phyloP scores from a whole-genome alignment of 2,888 invertebrate genomes.

The Herminia tarsipennalis region DNA sequence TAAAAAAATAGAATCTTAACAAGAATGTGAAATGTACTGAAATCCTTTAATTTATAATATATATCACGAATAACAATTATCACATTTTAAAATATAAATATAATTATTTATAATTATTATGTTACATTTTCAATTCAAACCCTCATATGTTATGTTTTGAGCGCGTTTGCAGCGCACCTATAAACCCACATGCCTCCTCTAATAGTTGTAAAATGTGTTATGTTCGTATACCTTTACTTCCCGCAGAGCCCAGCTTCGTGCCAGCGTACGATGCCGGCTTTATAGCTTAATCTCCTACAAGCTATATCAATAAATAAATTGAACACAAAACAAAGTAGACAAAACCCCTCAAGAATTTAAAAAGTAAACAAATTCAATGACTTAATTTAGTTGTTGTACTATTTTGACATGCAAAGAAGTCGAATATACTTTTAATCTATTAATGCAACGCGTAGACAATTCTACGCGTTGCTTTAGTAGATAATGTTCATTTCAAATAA shows the following conservation, averaged over 20 bases:
- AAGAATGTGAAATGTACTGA: too few relatives aligned
- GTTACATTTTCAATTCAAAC: conserved; percentile 40
- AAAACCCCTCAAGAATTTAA: conserved; percentile 39
- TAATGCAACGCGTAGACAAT: conserved; percentile 12
- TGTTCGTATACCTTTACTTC: conserved; percentile 60
- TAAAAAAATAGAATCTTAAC: too few relatives aligned
- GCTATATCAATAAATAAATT: conserved; percentile 79
- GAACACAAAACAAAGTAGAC: conserved; percentile 63
- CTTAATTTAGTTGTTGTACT: conserved; percentile 32
- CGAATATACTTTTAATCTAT: conserved; percentile 19
- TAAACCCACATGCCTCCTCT: conserved; percentile 59
- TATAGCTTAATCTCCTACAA: conserved; percentile 81
- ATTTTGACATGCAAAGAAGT: conserved; percentile 20
- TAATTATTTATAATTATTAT: too few relatives aligned
- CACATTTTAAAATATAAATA: too few relatives aligned
- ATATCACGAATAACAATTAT: too few relatives aligned
- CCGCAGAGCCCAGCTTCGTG: conserved; percentile 77
- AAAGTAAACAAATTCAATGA: conserved; percentile 36
- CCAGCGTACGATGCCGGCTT: conserved; percentile 62
- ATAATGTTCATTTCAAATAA: too few relatives aligned
- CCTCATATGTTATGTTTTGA: conserved; percentile 51
- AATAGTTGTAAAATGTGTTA: conserved; percentile 77
- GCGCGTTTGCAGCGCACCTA: conserved; percentile 43
- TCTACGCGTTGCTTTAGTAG: too few relatives aligned
- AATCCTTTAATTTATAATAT: too few relatives aligned